Evolutionary conservation across 1,140 invertebrate genomes (phyloP), one percentile per base, ranked within the genome.

Genomic region (Calephelis nemesis): DNA sequence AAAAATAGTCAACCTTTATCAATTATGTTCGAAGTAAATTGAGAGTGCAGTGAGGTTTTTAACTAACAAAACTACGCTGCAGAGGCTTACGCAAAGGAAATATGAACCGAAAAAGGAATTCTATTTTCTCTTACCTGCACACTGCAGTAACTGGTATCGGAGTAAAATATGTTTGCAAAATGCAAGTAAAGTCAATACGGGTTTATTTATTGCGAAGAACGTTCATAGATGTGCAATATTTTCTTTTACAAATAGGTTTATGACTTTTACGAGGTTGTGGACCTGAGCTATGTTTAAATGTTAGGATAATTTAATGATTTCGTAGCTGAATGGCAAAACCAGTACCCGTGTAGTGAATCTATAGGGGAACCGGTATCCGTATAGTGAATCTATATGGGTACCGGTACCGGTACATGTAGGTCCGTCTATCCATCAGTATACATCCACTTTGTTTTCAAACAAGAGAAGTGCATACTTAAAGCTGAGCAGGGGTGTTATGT

Each of bases 31-130:
- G 42, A 58, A 67, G 42, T 54, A 52, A 64, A 30, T 42, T 54
- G 52, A 47, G 45, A 65, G 47, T 63, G 65, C 62, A 65, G 48
- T 30, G 39, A 63, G 30, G 70, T 65, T 68, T 71, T 64, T 62
- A 10, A 49, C 47, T 45, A 68, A 71, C 58, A 68, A 68, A 71
- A 68, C 66, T 62, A 49, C 45, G 60, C 19, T 62, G 52, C 49
- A 65, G 50, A 65, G 65, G 65, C 63, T 50, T 13, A 63, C 67
- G 63, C 15, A 74, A 65, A 67, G 47, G 47, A 74, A 73, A 69
- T 48, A 69, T 70, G 54, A 68, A 71, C 52, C 47, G 40, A 39
- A 42, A 67, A 30, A 19, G 30, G 52, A 67, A 67, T 47, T 54
- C 50, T 39, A 68, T 71, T 67, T 71, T 67, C 58, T 71, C 67